Base-by-base conservation (phyloP, 2,113 vertebrate genomes). In the Actenoides lindsayi region DNA sequence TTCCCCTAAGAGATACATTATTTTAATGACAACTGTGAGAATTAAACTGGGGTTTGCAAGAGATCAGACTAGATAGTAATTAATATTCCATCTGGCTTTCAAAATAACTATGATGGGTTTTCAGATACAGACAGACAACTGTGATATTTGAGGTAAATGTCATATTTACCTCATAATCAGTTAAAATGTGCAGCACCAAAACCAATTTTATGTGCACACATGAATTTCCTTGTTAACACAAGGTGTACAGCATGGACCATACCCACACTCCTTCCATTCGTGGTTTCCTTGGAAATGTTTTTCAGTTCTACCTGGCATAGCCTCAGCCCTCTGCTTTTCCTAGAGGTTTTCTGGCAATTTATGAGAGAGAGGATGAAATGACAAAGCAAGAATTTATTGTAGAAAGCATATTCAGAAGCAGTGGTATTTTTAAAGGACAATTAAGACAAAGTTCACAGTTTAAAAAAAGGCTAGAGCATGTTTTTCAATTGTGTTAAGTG, bases 191-290 rank as follows among this genome's bases (percentile, higher is more conserved):
- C 27, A 67, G 51, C 59, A 86, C 37, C 41, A 69, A 60, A 59
- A 46, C 1, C 12, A 39, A 18, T 73, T 69, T 37, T 57, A 3
- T 33, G 41, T 39, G 46, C 2, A 1, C 41, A 67, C 33, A 68
- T 7, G 10, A 15, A 51, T 44, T 48, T 80, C 67, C 44, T 44
- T 33, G 41, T 53, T 81, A 90, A 57, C 5, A 6, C 0, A 10
- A 76, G 41, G 31, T 42, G 17, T 27, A 30, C 1, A 2, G 50
- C 18, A 5, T 56, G 63, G 16, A 54, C 23, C 0, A 0, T 64
- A 41, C 64, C 33, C 41, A 24, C 7, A 65, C n/a, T 19, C 35
- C 30, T 70, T 20, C 51, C 48, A 33, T 35, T 69, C 31, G 28
- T 0, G 1, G 23, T 17, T 86, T 80, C 46, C 79, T 59, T 46